phyloP scores from a whole-genome alignment of 2,113 vertebrate genomes.

The Pollimyrus isidori region DNA sequence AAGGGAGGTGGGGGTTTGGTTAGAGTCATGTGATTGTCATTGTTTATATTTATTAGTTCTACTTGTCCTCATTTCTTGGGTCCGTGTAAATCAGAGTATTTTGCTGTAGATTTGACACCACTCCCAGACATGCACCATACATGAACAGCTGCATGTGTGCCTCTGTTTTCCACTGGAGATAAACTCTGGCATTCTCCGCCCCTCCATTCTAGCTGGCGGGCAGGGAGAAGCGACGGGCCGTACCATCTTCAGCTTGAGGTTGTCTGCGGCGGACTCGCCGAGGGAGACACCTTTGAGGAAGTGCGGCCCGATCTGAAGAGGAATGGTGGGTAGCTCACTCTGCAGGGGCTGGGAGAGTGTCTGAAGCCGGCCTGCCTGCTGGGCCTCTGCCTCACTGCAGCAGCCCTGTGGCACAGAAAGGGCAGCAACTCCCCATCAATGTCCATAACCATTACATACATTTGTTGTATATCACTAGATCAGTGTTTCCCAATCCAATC shows the following conservation, averaged over 20 bases:
- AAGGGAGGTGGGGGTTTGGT: neutral
- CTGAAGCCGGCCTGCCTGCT: conserved; percentile 90
- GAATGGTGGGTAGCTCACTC: conserved; percentile 92
- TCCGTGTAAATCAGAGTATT: neutral
- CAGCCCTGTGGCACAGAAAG: conserved; percentile 65
- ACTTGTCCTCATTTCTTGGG: neutral
- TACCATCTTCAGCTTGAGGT: conserved; percentile 97
- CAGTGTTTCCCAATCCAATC: neutral
- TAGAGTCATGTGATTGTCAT: neutral
- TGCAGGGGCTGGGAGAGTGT: conserved; percentile 90
- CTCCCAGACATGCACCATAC: neutral
- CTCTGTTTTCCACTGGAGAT: neutral
- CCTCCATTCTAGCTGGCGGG: neutral
- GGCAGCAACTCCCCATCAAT: neutral
- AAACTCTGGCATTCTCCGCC: neutral
- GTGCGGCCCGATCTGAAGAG: conserved; percentile 89
- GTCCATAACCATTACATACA: neutral
- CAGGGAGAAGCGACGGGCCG: neutral
- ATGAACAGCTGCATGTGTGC: neutral
- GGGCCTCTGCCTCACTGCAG: conserved; percentile 91
- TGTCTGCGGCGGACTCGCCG: conserved; percentile 88
- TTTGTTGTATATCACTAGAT: neutral
- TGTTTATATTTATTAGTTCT: neutral
- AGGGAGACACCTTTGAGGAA: conserved; percentile 95
- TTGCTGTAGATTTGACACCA: neutral